Evolutionary conservation across 2,113 vertebrate genomes (phyloP).

Genomic region (Menidia beryllina): DNA sequence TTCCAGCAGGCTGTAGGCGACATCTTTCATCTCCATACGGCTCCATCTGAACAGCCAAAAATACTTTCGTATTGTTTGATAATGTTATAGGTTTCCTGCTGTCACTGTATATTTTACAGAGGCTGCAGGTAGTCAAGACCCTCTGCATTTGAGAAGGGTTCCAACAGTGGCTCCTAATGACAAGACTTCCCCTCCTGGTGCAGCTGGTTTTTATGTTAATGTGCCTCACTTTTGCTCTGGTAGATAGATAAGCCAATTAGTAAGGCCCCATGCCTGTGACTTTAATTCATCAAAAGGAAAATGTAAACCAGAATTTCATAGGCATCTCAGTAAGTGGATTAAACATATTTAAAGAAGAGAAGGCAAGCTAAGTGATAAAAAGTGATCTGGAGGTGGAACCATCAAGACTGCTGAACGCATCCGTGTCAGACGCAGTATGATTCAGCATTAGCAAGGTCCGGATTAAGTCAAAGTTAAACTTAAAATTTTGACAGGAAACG

Average conservation of each 20-base stretch:
- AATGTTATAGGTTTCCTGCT: constrained; percentile 30
- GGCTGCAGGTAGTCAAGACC: constrained; percentile 15
- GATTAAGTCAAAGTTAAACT: too few relatives aligned
- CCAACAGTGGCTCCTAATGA: constrained; percentile 23
- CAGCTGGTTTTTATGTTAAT: constrained; percentile 29
- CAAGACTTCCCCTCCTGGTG: constrained; percentile 5
- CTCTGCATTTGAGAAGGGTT: constrained; percentile 25
- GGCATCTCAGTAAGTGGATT: constrained; percentile 18
- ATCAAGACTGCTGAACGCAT: too few relatives aligned
- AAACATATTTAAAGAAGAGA: constrained; percentile 16
- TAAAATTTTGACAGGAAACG: too few relatives aligned
- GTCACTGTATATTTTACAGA: constrained; percentile 27
- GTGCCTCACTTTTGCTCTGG: constrained; percentile 17
- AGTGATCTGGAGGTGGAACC: background rate
- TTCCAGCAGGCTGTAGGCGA: constrained; percentile 44
- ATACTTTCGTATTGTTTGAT: constrained; percentile 40
- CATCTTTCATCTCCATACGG: constrained; percentile 41
- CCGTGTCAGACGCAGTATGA: too few relatives aligned
- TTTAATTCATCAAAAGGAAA: constrained; percentile 28
- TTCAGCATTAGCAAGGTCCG: too few relatives aligned
- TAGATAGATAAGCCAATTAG: constrained; percentile 27
- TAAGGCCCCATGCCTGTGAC: constrained; percentile 9
- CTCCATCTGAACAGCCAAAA: constrained; percentile 28
- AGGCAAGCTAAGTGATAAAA: constrained; percentile 7
- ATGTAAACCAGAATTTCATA: background rate